Percentiles rank a stretch among this genome's conserved stretches.
These are phyloP conservation scores for Rhinoraja longicauda DNA, from an alignment of 2,797 vertebrate species.

Conservation along the genomic window DNA sequence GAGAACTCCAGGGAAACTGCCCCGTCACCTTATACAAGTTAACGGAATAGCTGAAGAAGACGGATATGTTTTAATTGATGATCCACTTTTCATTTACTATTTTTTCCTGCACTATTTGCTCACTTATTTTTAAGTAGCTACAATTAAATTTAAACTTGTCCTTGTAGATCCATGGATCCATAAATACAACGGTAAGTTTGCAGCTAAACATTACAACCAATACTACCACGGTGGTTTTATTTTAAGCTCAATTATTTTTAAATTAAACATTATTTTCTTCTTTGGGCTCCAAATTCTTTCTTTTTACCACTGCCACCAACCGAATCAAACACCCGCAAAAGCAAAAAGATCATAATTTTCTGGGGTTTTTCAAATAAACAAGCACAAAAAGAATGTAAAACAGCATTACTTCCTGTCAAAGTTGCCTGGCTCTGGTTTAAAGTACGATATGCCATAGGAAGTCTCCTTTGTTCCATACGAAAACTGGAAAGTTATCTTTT, in stretches of 20 bases:
- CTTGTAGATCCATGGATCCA: no score
- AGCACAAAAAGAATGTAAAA: not conserved
- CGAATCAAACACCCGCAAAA: not conserved
- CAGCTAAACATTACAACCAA: not conserved
- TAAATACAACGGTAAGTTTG: not conserved
- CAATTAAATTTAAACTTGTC: not conserved
- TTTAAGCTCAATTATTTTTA: not conserved
- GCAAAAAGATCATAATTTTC: not conserved
- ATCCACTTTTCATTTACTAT: not conserved
- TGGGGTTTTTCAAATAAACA: not conserved
- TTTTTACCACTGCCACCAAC: not conserved
- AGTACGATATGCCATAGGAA: conserved; percentile 88
- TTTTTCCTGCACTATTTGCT: not conserved
- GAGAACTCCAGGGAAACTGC: conserved; percentile 95
- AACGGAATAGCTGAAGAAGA: conserved; percentile 66
- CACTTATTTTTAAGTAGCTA: not conserved
- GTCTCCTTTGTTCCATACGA: conserved; percentile 98
- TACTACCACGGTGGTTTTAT: not conserved
- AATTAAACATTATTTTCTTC: not conserved
- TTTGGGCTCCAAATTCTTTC: not conserved
- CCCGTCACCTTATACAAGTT: conserved; percentile 93
- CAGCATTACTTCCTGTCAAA: conserved; percentile 83
- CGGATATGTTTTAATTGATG: not conserved
- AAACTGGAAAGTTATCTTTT: conserved; percentile 94
- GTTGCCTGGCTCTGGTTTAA: conserved; percentile 83